Conservation (phyloP, 2,888 invertebrate genomes). For the Watsonalla cultraria region DNA sequence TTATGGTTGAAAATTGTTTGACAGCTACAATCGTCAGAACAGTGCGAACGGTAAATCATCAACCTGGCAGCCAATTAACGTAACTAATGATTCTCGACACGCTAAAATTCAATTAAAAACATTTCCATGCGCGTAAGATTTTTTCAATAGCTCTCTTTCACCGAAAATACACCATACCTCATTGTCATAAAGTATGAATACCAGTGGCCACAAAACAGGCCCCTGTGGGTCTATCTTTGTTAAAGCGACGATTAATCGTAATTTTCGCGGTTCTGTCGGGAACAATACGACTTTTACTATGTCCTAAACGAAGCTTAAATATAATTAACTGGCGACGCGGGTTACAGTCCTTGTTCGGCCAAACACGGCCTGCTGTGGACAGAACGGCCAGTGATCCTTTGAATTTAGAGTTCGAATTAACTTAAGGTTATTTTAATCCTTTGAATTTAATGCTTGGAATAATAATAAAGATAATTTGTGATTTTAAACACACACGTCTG, state of each 20-base stretch:
- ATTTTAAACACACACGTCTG: no score
- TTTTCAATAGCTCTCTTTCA: slow-evolving; percentile 1
- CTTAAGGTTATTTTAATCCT: no score
- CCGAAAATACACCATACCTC: slow-evolving; percentile 14
- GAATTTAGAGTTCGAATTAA: not conserved
- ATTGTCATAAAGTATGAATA: slow-evolving; percentile 12
- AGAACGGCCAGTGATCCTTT: not conserved
- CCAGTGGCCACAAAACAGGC: not conserved
- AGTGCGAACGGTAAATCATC: slow-evolving; percentile 24
- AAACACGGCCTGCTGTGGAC: not conserved
- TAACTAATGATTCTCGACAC: slow-evolving; percentile 45
- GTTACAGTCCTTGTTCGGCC: not conserved
- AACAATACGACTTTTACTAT: slow-evolving; percentile 12
- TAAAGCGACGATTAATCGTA: slow-evolving; percentile 19
- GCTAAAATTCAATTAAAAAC: slow-evolving; percentile 49
- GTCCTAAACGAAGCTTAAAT: not conserved
- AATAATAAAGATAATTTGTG: no score
- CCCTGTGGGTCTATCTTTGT: not conserved
- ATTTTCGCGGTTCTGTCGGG: slow-evolving; percentile 25
- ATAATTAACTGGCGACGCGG: not conserved
- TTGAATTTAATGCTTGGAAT: no score
- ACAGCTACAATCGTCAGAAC: not conserved
- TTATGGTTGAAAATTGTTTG: not conserved
- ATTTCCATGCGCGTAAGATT: slow-evolving; percentile 1
- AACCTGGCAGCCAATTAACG: slow-evolving; percentile 22